Evolutionary conservation across 2,888 invertebrate genomes (phyloP).

Genomic region (Barypeithes pellucidus): DNA sequence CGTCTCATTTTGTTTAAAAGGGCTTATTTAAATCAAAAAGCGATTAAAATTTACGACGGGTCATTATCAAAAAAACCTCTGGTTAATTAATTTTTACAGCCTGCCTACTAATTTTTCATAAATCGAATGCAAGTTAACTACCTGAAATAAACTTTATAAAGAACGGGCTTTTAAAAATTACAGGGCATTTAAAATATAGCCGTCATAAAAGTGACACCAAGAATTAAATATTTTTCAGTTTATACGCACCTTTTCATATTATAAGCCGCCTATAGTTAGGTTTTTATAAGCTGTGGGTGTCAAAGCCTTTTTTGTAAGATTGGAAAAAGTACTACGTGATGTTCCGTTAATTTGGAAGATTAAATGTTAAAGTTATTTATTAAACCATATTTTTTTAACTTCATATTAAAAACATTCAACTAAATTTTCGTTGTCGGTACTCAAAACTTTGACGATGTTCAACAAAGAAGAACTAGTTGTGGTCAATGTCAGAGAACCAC

Average conservation of each 20-base stretch:
- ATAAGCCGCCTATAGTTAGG: conserved; percentile 3
- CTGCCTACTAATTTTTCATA: not conserved
- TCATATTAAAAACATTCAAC: too few species aligned
- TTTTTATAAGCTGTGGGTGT: conserved; percentile 22
- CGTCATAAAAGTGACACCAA: conserved; percentile 11
- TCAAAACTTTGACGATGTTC: too few species aligned
- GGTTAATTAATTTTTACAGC: conserved; percentile 8
- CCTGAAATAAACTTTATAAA: not conserved
- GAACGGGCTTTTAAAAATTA: not conserved
- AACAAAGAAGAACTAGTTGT: too few species aligned
- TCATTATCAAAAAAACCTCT: not conserved
- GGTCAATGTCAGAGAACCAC: too few species aligned
- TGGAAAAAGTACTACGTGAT: conserved; percentile 14
- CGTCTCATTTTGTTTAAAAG: not conserved
- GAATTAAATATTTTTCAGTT: conserved; percentile 12
- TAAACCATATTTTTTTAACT: too few species aligned
- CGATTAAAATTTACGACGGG: not conserved
- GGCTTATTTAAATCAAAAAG: not conserved
- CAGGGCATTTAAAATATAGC: conserved; percentile 14
- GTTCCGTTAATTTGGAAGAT: conserved; percentile 16
- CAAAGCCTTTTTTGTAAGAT: not conserved
- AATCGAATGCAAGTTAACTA: not conserved
- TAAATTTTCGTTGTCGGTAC: too few species aligned
- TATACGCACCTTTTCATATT: not conserved
- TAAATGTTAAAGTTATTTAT: conserved; percentile 6